phyloP scores from a whole-genome alignment of 2,888 invertebrate genomes.

The Timema cristinae region DNA sequence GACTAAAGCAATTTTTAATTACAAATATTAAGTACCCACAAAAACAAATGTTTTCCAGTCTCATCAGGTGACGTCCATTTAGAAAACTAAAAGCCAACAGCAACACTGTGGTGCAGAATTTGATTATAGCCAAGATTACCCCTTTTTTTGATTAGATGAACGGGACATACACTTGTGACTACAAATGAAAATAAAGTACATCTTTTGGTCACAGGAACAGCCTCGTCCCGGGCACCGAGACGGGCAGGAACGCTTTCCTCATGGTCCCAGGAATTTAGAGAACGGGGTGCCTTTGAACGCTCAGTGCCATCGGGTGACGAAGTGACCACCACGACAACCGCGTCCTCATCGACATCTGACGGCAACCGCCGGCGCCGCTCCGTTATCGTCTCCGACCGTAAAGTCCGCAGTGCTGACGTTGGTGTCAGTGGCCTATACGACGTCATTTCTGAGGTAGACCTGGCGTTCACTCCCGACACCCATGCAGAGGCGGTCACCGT shows the following conservation, averaged over 20 bases:
- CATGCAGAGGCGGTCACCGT: conserved; percentile 79
- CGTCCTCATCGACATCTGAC: conserved; percentile 28
- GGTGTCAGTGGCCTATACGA: conserved; percentile 88
- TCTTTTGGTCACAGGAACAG: conserved; percentile 36
- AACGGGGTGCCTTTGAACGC: conserved; percentile 39
- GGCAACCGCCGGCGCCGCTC: conserved; percentile 56
- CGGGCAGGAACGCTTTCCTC: conserved; percentile 65
- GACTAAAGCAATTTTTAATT: no score
- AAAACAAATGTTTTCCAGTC: no score
- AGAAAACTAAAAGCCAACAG: no score
- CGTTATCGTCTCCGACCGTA: conserved; percentile 63
- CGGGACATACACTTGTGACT: no score
- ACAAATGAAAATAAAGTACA: no score
- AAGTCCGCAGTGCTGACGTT: conserved; percentile 78
- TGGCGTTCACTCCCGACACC: conserved; percentile 81
- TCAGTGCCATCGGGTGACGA: conserved; percentile 44
- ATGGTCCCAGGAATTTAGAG: conserved; percentile 66
- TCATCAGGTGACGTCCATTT: no score
- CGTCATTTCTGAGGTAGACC: conserved; percentile 86
- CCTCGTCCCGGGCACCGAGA: conserved; percentile 51
- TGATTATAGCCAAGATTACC: no score
- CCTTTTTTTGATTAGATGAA: no score
- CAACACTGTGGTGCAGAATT: no score
- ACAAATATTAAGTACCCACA: no score
- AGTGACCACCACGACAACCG: conserved; percentile 32